Percentiles rank a stretch among this genome's conserved stretches.
Conservation (phyloP, 2,113 vertebrate species). For the Mastomys coucha region DNA sequence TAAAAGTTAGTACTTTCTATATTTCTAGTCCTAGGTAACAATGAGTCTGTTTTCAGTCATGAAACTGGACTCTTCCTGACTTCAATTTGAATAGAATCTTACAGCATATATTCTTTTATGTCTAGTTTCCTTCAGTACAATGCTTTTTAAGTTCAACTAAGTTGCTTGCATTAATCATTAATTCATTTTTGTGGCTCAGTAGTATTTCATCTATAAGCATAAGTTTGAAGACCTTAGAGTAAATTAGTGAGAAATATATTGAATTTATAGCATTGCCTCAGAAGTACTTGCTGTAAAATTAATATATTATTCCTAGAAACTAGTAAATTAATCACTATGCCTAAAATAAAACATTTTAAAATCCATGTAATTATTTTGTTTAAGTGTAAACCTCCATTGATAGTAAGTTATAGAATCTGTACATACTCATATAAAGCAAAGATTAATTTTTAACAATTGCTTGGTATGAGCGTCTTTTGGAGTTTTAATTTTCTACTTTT, state of each 20-base stretch:
- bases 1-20: fast-evolving
- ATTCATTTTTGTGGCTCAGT: constrained; percentile 16
- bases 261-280: not conserved
- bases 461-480: not conserved
- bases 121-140: not conserved
- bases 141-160: not conserved
- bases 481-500: not conserved
- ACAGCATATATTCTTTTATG: not conserved
- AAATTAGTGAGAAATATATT: not conserved
- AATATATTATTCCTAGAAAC: constrained; percentile 38
- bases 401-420: constrained; percentile 10
- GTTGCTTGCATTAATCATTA: not conserved
- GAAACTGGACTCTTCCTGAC: not conserved
- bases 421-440: not conserved
- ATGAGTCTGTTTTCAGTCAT: not conserved
- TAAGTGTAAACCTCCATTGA: not conserved
- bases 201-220: not conserved
- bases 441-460: constrained; percentile 37
- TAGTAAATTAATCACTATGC: not conserved
- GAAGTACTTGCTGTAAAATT: not conserved
- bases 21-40: not conserved
- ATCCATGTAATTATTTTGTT: constrained; percentile 9
- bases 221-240: not conserved
- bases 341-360: constrained; percentile 25
- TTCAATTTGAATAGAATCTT: not conserved